A percentile compares a stretch with the other conserved stretches of the same genome.
These are phyloP conservation scores for Drosophila mimetica DNA, from an alignment of 2,888 invertebrate genomes.

Conservation along the genomic window DNA sequence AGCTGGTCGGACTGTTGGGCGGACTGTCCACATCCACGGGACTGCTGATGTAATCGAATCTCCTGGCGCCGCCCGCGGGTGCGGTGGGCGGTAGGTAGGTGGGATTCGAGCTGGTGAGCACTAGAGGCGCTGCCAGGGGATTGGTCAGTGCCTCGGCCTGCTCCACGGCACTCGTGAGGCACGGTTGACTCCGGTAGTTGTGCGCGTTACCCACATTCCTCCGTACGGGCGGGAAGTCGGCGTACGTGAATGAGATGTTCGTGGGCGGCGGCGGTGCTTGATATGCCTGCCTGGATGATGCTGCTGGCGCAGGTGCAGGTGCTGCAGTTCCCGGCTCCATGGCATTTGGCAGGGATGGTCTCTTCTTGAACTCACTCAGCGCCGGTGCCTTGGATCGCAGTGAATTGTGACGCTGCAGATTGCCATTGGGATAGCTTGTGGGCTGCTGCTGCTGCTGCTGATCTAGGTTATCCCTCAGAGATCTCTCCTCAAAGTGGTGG, in stretches of 20 bases:
- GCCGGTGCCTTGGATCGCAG: constrained; percentile 66
- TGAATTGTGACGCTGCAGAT: constrained; percentile 81
- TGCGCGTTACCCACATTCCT: constrained; percentile 34
- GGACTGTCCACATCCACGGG: constrained; percentile 63
- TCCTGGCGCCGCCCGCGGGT: neutral
- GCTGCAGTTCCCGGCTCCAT: constrained; percentile 65
- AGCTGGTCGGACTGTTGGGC: constrained; percentile 76
- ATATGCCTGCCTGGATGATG: constrained; percentile 15
- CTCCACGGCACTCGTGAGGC: constrained; percentile 85
- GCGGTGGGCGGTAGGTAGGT: constrained; percentile 49
- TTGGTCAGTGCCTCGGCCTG: constrained; percentile 84
- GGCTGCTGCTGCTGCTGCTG: constrained; percentile 51
- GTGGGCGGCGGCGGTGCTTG: constrained; percentile 74
- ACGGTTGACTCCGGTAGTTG: constrained; percentile 82
- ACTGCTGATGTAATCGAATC: constrained; percentile 65
- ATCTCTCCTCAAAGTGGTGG: constrained; percentile 86
- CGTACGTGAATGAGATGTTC: constrained; percentile 80
- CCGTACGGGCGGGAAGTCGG: constrained; percentile 60
- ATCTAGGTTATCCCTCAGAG: constrained; percentile 75
- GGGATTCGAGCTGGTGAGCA: constrained; percentile 81
- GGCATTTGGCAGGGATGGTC: constrained; percentile 83
- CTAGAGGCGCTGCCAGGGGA: constrained; percentile 82
- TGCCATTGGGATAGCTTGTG: constrained; percentile 13
- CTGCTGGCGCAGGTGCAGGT: neutral
- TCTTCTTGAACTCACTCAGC: constrained; percentile 75